phyloP scores from a whole-genome alignment of 2,888 invertebrate species.

The Boloria euphrosyne region DNA sequence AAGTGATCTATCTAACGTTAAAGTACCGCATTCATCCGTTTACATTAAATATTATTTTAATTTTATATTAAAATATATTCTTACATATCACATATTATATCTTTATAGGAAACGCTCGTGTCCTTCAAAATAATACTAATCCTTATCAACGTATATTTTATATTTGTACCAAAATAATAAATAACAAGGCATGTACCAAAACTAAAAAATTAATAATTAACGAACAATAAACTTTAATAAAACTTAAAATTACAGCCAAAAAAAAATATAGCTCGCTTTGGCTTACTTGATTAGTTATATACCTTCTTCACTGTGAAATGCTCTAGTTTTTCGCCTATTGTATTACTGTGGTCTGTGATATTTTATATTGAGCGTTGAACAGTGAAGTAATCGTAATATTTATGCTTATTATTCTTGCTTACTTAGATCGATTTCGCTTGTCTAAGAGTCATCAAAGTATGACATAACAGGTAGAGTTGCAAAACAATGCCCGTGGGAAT shows the following conservation, averaged over 20 bases:
- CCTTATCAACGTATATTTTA: too few relatives aligned
- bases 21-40: constrained; percentile 21
- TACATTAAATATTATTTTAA: neutral
- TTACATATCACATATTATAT: too few relatives aligned
- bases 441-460: constrained; percentile 36
- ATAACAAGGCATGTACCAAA: too few relatives aligned
- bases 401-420: constrained; percentile 9
- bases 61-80: too few relatives aligned
- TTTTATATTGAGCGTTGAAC: neutral
- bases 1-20: constrained; percentile 56
- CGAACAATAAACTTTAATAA: too few relatives aligned
- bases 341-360: neutral
- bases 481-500: constrained; percentile 40
- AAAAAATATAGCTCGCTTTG: too few relatives aligned
- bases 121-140: too few relatives aligned
- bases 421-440: constrained; percentile 38
- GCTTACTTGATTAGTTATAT: too few relatives aligned
- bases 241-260: too few relatives aligned
- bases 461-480: constrained; percentile 36
- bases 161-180: too few relatives aligned
- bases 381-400: constrained; percentile 1
- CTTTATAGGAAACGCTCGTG: too few relatives aligned
- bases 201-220: too few relatives aligned
- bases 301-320: neutral
- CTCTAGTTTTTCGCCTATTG: neutral